Base-by-base conservation (phyloP, 1,140 invertebrate genomes). In the Akabosia matsudoensis region DNA sequence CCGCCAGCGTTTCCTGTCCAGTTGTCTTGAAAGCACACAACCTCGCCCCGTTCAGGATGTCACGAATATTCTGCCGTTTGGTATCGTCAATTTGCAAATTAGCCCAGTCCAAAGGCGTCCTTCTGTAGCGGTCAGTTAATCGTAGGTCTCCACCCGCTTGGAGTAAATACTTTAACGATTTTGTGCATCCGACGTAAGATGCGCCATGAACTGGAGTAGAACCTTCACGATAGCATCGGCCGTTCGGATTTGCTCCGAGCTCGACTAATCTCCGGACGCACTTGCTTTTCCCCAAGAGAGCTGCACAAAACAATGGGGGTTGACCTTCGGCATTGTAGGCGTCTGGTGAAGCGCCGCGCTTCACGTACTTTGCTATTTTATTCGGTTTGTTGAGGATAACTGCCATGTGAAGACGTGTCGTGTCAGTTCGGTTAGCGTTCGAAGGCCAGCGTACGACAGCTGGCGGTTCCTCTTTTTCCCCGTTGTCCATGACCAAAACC, bases 241-340 rank as follows among this genome's bases (percentile, higher is more conserved):
- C 81, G 82, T 87, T 87, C 30, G 86, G 84, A 79, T 87, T 83
- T 28, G 86, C 86, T 75, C 86, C 86, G 67, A 84, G 78, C 26
- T 82, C 79, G 26, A 87, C 78, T 14, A 87, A 82, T 37, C 83
- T 74, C 33, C 84, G 75, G 34, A 84, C 84, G 56, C 82, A 79
- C n/a, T 81, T 78, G 26, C 82, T 78, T 70, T 83, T 80, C 31
- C 83, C 84, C 54, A 76, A 79, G 73, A 82, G 83, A 56, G 84
- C 82, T 10, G 86, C 85, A 82, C 83, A 83, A 79, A 87, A 87
- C 45, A 87, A 82, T 4, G 86, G 82, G 61, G 86, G 84, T 79
- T 87, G 86, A 7, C 84, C 85, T 61, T 82, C 81, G 74, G 83
- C 79, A 82, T 87, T 87, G 31, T 83, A 81, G 74, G 82, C 82